phyloP scores from a whole-genome alignment of 1,140 invertebrate species.

The Acyrthosiphon pisum region DNA sequence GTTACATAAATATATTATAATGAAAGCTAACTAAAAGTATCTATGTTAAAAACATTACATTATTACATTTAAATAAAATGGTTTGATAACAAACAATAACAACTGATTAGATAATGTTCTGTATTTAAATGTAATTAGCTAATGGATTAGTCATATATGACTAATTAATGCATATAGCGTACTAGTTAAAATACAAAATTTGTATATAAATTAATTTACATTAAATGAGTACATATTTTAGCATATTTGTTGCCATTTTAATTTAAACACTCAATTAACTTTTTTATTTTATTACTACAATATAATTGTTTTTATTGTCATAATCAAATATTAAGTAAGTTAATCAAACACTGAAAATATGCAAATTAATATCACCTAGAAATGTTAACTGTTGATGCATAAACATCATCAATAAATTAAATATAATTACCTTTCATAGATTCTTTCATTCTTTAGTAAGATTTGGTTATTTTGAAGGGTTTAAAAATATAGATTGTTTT shows the following conservation, averaged over 20 bases:
- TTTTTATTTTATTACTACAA: not conserved
- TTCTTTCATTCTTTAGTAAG: not conserved
- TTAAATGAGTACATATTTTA: not conserved
- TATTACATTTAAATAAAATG: not conserved
- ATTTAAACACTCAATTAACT: not conserved
- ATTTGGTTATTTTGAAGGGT: not conserved
- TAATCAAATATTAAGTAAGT: not conserved
- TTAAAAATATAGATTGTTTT: not conserved
- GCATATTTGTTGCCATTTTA: not conserved
- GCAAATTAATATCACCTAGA: not conserved
- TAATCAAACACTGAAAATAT: not conserved
- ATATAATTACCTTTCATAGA: not conserved
- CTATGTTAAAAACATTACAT: not conserved
- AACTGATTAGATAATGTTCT: not conserved
- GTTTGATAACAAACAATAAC: not conserved
- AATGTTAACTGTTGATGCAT: not conserved
- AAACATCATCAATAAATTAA: not conserved
- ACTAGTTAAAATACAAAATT: not conserved
- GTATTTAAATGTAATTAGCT: not conserved
- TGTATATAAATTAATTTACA: no score
- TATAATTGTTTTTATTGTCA: not conserved
- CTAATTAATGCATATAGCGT: not conserved
- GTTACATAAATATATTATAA: not conserved
- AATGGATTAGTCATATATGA: not conserved
- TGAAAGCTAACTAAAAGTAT: not conserved